These are phyloP conservation scores for Torymus tubicola DNA, from an alignment of 2,888 invertebrate genomes.

Conservation along the genomic window DNA sequence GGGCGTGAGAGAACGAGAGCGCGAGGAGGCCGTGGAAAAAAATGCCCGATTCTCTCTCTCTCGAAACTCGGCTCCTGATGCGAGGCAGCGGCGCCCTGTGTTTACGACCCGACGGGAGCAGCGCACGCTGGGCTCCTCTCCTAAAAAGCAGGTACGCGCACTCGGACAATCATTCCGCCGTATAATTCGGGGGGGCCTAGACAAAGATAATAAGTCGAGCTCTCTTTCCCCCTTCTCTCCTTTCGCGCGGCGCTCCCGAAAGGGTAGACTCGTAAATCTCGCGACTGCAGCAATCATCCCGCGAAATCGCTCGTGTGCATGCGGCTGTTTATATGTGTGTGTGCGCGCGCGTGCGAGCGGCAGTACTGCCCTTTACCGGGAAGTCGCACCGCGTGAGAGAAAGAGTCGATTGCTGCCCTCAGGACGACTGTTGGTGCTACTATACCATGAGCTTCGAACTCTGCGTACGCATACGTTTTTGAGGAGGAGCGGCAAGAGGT, in stretches of 20 bases:
- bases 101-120: constrained; percentile 64
- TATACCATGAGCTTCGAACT: neutral
- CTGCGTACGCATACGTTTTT: neutral
- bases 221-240: neutral
- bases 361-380: constrained; percentile 30
- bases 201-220: constrained; percentile 41
- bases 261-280: constrained; percentile 48
- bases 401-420: neutral
- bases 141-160: constrained; percentile 30
- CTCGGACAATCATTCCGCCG: neutral
- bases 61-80: neutral
- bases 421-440: no score
- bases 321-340: no score
- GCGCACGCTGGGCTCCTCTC: constrained; percentile 34
- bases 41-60: no score
- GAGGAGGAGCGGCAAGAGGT: no score
- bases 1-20: constrained; percentile 45
- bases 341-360: neutral
- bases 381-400: constrained; percentile 20
- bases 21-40: neutral
- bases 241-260: neutral
- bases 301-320: constrained; percentile 4
- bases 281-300: constrained; percentile 42
- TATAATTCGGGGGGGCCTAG: constrained; percentile 41
- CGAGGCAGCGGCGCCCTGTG: constrained; percentile 56